Conservation (phyloP, 2,113 vertebrate genomes). For the Cololabis saira region DNA sequence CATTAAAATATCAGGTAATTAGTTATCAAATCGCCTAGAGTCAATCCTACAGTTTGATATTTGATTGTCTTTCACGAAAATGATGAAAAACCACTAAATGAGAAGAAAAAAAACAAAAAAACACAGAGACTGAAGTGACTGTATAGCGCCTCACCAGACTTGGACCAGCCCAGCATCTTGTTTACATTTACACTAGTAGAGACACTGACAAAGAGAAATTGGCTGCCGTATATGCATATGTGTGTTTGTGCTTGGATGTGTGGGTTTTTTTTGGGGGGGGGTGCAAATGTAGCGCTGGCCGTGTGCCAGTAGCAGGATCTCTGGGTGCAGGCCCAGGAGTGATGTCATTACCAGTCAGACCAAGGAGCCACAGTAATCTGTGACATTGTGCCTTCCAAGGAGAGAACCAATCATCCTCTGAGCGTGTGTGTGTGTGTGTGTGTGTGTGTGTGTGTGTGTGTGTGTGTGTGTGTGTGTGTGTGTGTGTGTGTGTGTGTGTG, state of each 20-base stretch:
- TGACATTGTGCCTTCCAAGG: conserved; percentile 50
- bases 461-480: not conserved
- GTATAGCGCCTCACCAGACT: conserved; percentile 2
- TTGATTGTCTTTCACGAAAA: too few species aligned
- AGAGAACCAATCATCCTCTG: conserved; percentile 17
- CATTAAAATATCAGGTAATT: too few species aligned
- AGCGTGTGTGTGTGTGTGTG: conserved; percentile 4
- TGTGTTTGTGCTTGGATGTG: conserved; percentile 16
- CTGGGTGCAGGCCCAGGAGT: conserved; percentile 52
- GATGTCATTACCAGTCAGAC: conserved; percentile 67
- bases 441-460: conserved; percentile 10
- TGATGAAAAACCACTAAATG: not conserved
- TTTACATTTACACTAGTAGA: conserved; percentile 8
- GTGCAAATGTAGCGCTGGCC: conserved; percentile 51
- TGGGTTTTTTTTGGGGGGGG: conserved; percentile 8
- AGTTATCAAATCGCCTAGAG: too few species aligned
- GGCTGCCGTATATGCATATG: conserved; percentile 1
- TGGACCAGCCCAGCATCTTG: conserved; percentile 12
- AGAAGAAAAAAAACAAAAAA: not conserved
- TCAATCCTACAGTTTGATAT: too few species aligned
- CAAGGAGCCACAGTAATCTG: conserved; percentile 54
- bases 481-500: too few species aligned
- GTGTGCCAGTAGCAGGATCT: conserved; percentile 52
- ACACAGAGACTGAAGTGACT: too few species aligned
- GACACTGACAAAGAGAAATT: not conserved